Conservation (phyloP, 2,797 vertebrate species). For the Trachops cirrhosus region DNA sequence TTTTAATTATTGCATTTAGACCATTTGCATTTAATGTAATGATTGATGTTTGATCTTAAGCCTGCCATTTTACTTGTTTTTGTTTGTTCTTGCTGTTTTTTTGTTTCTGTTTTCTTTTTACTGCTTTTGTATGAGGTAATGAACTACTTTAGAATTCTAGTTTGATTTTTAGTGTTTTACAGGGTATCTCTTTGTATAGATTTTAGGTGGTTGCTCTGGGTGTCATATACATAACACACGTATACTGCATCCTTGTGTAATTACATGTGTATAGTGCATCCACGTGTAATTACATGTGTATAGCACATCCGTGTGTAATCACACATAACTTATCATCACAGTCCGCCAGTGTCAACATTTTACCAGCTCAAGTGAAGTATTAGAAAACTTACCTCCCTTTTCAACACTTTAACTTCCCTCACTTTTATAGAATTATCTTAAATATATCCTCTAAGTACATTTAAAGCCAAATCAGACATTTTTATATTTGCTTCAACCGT, state of each 20-base stretch:
- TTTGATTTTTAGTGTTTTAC: neutral
- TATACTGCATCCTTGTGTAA: neutral
- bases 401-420: neutral
- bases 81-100: neutral
- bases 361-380: neutral
- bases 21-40: neutral
- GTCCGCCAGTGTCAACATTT: neutral
- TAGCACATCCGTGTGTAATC: neutral
- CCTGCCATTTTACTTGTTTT: neutral
- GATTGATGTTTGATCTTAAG: neutral
- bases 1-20: neutral
- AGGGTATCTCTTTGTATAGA: neutral
- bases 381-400: neutral
- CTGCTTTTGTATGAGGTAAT: neutral
- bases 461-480: neutral
- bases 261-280: no score
- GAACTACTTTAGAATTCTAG: neutral
- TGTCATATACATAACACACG: neutral
- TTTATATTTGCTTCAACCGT: neutral
- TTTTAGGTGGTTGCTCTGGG: neutral
- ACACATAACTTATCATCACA: neutral
- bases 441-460: neutral
- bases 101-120: neutral
- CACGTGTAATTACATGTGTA: neutral
- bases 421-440: neutral